Conservation (phyloP, 2,888 invertebrate species). For the Cataglyphis rosenhaueri region DNA sequence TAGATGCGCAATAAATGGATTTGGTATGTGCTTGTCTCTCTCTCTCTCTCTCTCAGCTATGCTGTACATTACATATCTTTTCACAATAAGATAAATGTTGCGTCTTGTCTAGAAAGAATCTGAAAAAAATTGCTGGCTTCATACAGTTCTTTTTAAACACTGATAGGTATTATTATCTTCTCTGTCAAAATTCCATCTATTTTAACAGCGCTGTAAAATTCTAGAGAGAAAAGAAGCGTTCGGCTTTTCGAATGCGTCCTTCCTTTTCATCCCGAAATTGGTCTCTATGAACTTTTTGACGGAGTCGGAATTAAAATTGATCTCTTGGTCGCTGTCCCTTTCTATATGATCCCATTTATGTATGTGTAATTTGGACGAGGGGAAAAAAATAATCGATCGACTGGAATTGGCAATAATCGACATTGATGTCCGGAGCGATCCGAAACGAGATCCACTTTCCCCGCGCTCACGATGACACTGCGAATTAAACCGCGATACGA, state of each 20-base stretch:
- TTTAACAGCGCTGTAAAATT: too few species aligned
- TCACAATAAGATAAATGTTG: neutral
- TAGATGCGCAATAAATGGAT: constrained; percentile 1
- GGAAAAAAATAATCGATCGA: constrained; percentile 22
- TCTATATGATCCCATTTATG: neutral
- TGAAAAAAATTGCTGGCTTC: too few species aligned
- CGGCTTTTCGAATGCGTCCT: neutral
- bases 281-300: too few species aligned
- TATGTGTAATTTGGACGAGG: neutral
- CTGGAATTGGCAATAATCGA: constrained; percentile 28
- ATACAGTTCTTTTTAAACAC: too few species aligned
- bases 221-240: neutral
- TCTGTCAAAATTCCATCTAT: too few species aligned
- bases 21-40: neutral
- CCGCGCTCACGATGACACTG: constrained; percentile 13
- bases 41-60: neutral
- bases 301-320: neutral
- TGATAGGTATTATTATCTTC: too few species aligned
- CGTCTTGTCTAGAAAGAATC: too few species aligned
- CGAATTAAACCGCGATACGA: constrained; percentile 11
- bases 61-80: neutral
- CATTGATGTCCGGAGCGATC: constrained; percentile 1
- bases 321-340: constrained; percentile 6
- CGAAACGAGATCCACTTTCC: constrained; percentile 7
- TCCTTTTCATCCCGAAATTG: too few species aligned